Evolutionary conservation across 1,140 invertebrate species (phyloP).

Genomic region (Drosophila eugracilis): DNA sequence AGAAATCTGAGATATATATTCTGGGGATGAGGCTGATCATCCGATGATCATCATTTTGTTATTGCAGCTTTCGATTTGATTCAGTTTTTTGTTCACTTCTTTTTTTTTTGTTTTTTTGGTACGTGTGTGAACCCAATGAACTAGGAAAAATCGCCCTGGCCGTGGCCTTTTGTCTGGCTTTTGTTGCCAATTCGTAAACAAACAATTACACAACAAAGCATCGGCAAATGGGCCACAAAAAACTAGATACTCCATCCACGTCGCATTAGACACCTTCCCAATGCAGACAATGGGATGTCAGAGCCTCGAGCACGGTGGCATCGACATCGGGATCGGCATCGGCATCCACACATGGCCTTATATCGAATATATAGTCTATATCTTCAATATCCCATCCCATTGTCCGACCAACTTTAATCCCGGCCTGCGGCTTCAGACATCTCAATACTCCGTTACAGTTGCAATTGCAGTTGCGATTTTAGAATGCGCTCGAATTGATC

Average conservation of each 20-base stretch:
- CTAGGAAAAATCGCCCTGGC: conserved; percentile 66
- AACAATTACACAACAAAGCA: conserved; percentile 79
- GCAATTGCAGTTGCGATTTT: conserved; percentile 48
- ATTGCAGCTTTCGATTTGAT: conserved; percentile 78
- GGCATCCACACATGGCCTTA: conserved; percentile 7
- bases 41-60: conserved; percentile 62
- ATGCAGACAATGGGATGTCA: conserved; percentile 52
- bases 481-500: conserved; percentile 62
- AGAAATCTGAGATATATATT: conserved; percentile 32
- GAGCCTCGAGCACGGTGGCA: conserved; percentile 72
- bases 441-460: conserved; percentile 75
- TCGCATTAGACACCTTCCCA: conserved; percentile 67
- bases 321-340: conserved; percentile 55
- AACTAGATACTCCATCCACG: conserved; percentile 29
- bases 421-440: conserved; percentile 68
- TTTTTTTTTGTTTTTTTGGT: conserved; percentile 54
- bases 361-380: background rate
- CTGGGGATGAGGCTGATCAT: conserved; percentile 31
- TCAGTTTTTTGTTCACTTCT: conserved; percentile 35
- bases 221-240: conserved; percentile 55
- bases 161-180: conserved; percentile 70
- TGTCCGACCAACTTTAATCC: conserved; percentile 63
- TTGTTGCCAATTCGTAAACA: conserved; percentile 76
- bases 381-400: conserved; percentile 34
- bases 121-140: conserved; percentile 76